Evolutionary conservation across 2,797 vertebrate species (phyloP), one percentile per base, ranked within the genome.

Genomic region (Neosilurus hyrtlii): DNA sequence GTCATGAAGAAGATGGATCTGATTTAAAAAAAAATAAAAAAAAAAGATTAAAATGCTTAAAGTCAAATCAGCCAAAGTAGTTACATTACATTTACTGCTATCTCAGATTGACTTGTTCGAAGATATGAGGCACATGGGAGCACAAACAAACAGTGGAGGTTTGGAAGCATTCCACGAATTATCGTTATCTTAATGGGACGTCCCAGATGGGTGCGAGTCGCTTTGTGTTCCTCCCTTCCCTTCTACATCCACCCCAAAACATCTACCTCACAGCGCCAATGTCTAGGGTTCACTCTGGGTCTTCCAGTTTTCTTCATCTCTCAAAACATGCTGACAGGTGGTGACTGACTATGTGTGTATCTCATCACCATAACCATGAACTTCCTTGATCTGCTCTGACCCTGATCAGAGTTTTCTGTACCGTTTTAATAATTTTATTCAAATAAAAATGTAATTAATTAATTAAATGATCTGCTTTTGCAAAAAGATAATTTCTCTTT

Each of bases 121-220:
- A 57, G 77, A 57, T 62, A 74, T 24, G 59, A 78, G 49, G 15
- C 82, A 74, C 82, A 83, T 35, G 67, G 65, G 82, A 83, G 75
- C 66, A 65, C 74, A 70, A 70, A 70, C 54, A 68, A 83, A 70
- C 82, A 78, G 24, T 35, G 20, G 18, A 6, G 57, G n/a, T 63
- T 70, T 79, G 68, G 49, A 73, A 72, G 49, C 20, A n/a, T 57
- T 65, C 43, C 68, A 72, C 56, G 74, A 72, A 72, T 83, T 66
- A 73, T 81, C 63, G 49, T 83, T 62, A 76, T 76, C 73, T 75
- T 59, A 76, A 59, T 43, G 30, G 56, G 10, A 75, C 18, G 9
- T 73, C 73, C 54, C 26, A 11, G 12, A 37, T 59, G 26, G 79
- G 57, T 54, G n/a, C 26, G 14, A 61, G 56, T 49, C 63, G 14